Evolutionary conservation across 2,888 invertebrate genomes (phyloP).

Genomic region (Cynaeus angustus): DNA sequence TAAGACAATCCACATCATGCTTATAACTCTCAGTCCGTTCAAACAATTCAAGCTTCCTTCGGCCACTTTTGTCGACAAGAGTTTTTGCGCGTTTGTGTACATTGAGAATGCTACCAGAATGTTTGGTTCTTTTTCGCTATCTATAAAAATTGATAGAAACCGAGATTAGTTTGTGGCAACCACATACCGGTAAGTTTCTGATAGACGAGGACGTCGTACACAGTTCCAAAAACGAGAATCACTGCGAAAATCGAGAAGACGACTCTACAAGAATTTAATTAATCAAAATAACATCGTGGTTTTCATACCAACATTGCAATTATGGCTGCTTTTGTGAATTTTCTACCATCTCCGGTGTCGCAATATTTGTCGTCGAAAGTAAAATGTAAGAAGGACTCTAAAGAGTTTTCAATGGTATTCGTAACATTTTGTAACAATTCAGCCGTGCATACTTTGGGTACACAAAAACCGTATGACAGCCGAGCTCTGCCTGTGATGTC

Average conservation of each 20-base stretch:
- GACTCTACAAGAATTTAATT: slow-evolving; percentile 14
- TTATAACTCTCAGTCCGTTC: slow-evolving; percentile 44
- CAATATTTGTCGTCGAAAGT: slow-evolving; percentile 19
- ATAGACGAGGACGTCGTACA: slow-evolving; percentile 32
- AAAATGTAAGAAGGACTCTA: slow-evolving; percentile 20
- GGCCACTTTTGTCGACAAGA: slow-evolving; percentile 10
- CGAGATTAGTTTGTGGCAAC: neutral
- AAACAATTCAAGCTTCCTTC: slow-evolving; percentile 35
- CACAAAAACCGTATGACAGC: slow-evolving; percentile 28
- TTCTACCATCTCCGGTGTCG: neutral
- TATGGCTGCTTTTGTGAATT: slow-evolving; percentile 7
- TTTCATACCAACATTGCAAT: slow-evolving; percentile 19
- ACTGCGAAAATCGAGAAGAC: slow-evolving; percentile 21
- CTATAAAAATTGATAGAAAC: neutral
- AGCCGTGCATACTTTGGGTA: slow-evolving; percentile 26
- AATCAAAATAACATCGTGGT: neutral
- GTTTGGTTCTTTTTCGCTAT: slow-evolving; percentile 2
- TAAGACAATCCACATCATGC: slow-evolving; percentile 44
- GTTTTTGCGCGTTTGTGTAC: slow-evolving; percentile 24
- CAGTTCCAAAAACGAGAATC: slow-evolving; percentile 10
- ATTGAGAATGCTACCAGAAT: slow-evolving; percentile 33
- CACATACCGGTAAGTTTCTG: slow-evolving; percentile 4
- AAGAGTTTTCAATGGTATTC: neutral
- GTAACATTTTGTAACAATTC: slow-evolving; percentile 10
- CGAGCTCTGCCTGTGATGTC: neutral